Conservation (phyloP, 2,888 invertebrate species). For the Drosophila emarginata region DNA sequence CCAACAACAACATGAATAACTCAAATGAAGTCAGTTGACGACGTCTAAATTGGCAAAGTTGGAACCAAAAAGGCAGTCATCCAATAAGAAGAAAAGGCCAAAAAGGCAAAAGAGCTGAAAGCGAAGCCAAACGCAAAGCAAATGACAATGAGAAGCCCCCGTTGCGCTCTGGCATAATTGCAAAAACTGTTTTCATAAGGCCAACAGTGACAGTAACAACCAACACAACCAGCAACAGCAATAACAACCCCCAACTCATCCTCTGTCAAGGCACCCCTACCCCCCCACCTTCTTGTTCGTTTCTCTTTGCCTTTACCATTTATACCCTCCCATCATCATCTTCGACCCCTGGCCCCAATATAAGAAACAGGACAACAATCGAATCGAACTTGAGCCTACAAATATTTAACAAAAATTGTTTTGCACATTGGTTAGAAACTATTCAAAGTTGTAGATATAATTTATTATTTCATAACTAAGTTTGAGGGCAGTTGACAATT, state of each 20-base stretch:
- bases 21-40: conserved; percentile 51
- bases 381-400: conserved; percentile 6
- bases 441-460: not conserved
- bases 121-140: conserved; percentile 16
- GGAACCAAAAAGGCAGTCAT: conserved; percentile 50
- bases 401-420: not conserved
- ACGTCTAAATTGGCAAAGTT: conserved; percentile 75
- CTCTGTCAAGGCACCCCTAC: not conserved
- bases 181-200: conserved; percentile 46
- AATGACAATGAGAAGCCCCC: conserved; percentile 19
- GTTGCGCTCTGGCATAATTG: conserved; percentile 40
- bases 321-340: not conserved
- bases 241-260: not conserved
- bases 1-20: conserved; percentile 2
- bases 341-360: not conserved
- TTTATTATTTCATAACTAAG: too few relatives aligned
- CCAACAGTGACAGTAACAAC: conserved; percentile 23
- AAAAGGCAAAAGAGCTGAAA: conserved; percentile 30
- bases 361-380: conserved; percentile 7
- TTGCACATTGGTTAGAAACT: not conserved
- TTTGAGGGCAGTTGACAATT: too few relatives aligned
- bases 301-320: not conserved
- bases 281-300: too few relatives aligned
- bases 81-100: conserved; percentile 10
- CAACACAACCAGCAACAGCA: conserved; percentile 15